A percentile compares a stretch with the other conserved stretches of the same genome.
Conservation (phyloP, 1,140 invertebrate genomes). For the Platorchestia sp. region DNA sequence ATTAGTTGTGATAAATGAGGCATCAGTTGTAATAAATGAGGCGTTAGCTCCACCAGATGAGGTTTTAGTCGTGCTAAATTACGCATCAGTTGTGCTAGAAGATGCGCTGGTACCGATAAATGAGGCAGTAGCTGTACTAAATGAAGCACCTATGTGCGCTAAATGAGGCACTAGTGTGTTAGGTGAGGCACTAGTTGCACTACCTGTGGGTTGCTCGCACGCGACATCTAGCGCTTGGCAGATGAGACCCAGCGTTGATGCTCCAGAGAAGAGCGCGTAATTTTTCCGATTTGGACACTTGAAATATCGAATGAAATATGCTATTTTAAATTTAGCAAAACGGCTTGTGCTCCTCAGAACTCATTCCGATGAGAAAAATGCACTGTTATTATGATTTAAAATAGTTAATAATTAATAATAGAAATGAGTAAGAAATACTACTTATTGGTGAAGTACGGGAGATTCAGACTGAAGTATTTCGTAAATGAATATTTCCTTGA, state of each 20-base stretch:
- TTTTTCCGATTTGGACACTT: too few species aligned
- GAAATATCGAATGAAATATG: not conserved
- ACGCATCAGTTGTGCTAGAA: too few species aligned
- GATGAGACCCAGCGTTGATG: too few species aligned
- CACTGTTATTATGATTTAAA: too few species aligned
- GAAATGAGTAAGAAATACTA: not conserved
- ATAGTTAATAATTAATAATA: not conserved
- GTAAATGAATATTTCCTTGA: not conserved
- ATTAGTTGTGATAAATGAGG: too few species aligned
- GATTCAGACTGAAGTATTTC: not conserved
- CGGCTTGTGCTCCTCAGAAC: not conserved
- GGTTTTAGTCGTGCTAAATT: not conserved
- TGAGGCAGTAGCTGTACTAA: too few species aligned
- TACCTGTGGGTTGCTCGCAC: not conserved
- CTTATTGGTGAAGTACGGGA: not conserved
- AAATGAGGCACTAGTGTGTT: too few species aligned
- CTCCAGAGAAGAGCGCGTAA: not conserved
- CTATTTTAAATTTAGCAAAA: not conserved
- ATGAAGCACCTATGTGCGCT: too few species aligned
- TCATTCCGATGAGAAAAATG: not conserved
- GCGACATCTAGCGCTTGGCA: not conserved
- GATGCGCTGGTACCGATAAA: too few species aligned
- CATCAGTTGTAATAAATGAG: too few species aligned
- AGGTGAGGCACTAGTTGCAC: too few species aligned
- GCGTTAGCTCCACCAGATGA: not conserved